These are phyloP conservation scores for Herminia tarsipennalis DNA, from an alignment of 2,888 invertebrate genomes.

Conservation along the genomic window DNA sequence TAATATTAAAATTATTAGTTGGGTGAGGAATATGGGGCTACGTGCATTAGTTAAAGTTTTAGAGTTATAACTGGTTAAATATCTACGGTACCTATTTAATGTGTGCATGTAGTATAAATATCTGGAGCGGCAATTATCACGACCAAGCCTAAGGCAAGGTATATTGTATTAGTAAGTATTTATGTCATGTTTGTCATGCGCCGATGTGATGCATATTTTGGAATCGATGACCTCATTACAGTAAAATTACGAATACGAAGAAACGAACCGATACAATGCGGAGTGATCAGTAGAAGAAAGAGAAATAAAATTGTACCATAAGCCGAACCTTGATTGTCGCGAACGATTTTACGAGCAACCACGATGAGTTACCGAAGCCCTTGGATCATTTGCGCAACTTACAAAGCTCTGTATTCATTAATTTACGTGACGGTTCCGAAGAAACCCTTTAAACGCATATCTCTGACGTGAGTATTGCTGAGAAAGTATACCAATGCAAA, in stretches of 20 bases:
- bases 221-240: slow-evolving; percentile 17
- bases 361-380: slow-evolving; percentile 56
- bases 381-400: slow-evolving; percentile 57
- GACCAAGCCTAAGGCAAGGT: too few species aligned
- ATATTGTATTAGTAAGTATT: not conserved
- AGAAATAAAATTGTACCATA: slow-evolving; percentile 28
- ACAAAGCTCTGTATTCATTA: slow-evolving; percentile 67
- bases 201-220: slow-evolving; percentile 3
- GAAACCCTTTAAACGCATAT: slow-evolving; percentile 67
- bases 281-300: slow-evolving; percentile 31
- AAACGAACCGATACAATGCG: slow-evolving; percentile 25
- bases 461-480: slow-evolving; percentile 55
- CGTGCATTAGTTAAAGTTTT: too few species aligned
- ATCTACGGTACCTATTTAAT: too few species aligned
- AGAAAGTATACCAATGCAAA: slow-evolving; percentile 51
- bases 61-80: too few species aligned
- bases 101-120: too few species aligned
- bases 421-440: slow-evolving; percentile 71
- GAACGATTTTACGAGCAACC: slow-evolving; percentile 55
- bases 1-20: too few species aligned
- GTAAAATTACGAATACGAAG: slow-evolving; percentile 10
- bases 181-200: not conserved
- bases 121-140: too few species aligned
- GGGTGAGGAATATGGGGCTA: too few species aligned
- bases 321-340: slow-evolving; percentile 40